Evolutionary conservation across 2,113 vertebrate genomes (phyloP).

Genomic region (Engraulis encrasicolus): DNA sequence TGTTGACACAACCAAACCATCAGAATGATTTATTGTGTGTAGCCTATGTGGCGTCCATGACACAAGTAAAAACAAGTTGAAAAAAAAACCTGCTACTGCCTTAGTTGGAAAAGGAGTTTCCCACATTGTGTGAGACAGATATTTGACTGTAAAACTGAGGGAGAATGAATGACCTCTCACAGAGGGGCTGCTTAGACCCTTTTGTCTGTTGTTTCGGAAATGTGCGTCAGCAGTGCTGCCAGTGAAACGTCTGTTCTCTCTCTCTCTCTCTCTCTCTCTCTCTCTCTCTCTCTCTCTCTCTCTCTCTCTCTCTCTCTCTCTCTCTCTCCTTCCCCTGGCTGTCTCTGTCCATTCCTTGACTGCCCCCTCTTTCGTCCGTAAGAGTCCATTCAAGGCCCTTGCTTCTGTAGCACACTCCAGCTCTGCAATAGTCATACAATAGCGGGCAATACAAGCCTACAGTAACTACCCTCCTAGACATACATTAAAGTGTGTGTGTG

Average conservation of each 20-base stretch:
- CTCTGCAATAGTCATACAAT: not conserved
- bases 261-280: no score
- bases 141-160: not conserved
- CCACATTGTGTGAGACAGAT: not conserved
- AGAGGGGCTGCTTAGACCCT: not conserved
- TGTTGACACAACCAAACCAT: no score
- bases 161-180: not conserved
- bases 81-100: no score
- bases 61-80: no score
- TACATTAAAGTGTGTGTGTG: not conserved
- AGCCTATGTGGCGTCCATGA: no score
- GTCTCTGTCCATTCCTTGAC: slow-evolving; percentile 7
- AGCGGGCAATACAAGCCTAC: not conserved
- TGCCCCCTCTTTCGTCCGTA: not conserved
- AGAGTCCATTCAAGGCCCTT: slow-evolving; percentile 29
- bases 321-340: no score
- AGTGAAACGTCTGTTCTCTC: slow-evolving; percentile 23
- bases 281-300: no score
- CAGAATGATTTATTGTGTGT: no score
- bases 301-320: no score
- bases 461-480: slow-evolving; percentile 35
- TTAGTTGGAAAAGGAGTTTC: no score
- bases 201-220: not conserved
- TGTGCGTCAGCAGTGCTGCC: not conserved
- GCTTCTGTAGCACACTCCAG: not conserved